Evolutionary conservation across 2,797 vertebrate species (phyloP).

Genomic region (Pseudochromis fuscus): DNA sequence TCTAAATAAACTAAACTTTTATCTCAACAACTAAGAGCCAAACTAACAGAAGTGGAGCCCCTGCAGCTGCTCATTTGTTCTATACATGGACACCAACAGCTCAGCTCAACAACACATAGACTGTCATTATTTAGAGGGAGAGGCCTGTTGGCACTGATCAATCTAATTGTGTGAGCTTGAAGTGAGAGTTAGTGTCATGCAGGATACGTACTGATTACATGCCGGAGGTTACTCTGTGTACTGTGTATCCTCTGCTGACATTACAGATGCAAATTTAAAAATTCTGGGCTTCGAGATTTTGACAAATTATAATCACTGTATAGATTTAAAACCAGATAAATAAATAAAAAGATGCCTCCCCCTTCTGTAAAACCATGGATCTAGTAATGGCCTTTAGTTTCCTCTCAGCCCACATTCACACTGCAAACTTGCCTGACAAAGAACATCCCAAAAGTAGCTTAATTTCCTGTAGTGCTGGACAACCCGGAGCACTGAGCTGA

Average conservation of each 20-base stretch:
- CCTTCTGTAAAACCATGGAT: too few species aligned
- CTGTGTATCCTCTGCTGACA: not conserved
- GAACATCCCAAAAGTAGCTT: constrained; percentile 16
- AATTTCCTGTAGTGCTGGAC: constrained; percentile 27
- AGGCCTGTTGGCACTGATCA: constrained; percentile 37
- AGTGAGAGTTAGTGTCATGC: constrained; percentile 44
- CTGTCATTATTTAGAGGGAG: constrained; percentile 29
- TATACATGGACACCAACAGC: constrained; percentile 5
- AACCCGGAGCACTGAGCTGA: constrained; percentile 22
- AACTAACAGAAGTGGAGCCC: not conserved
- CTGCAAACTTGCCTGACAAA: constrained; percentile 35
- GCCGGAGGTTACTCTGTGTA: constrained; percentile 19
- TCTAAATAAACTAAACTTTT: constrained; percentile 1
- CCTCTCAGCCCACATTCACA: constrained; percentile 1
- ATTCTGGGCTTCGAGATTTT: not conserved
- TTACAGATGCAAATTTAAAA: not conserved
- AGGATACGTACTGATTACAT: constrained; percentile 44
- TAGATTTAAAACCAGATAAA: constrained; percentile 16
- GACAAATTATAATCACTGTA: not conserved
- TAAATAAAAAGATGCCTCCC: not conserved
- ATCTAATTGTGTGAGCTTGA: constrained; percentile 29
- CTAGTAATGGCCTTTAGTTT: constrained; percentile 13
- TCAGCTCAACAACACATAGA: constrained; percentile 11
- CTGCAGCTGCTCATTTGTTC: not conserved
- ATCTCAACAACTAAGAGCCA: not conserved